phyloP scores from a whole-genome alignment of 2,888 invertebrate genomes.

The Caenorhabditis auriculariae region DNA sequence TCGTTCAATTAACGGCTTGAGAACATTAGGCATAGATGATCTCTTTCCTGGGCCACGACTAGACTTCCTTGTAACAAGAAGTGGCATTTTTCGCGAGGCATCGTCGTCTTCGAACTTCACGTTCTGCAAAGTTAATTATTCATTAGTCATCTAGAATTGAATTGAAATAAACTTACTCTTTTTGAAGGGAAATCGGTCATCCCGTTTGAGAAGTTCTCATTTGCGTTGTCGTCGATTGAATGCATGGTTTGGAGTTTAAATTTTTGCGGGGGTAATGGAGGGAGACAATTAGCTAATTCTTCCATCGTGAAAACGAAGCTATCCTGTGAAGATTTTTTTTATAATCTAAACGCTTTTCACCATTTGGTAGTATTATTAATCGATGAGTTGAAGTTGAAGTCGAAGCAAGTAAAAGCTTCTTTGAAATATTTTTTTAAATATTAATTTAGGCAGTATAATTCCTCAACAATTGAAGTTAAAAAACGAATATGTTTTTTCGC shows the following conservation, averaged over 20 bases:
- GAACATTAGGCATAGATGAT: conserved; percentile 27
- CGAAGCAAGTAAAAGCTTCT: no score
- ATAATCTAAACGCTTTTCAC: background rate
- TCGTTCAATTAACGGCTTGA: conserved; percentile 36
- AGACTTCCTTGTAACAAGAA: conserved; percentile 25
- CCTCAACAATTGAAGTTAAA: no score
- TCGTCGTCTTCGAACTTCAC: conserved; percentile 49
- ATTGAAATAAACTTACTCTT: background rate
- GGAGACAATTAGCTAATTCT: conserved; percentile 45
- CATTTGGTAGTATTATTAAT: no score
- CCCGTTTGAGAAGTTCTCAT: conserved; percentile 1
- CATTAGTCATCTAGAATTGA: background rate
- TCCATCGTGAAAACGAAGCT: conserved; percentile 46
- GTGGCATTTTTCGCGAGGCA: conserved; percentile 30
- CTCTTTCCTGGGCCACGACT: conserved; percentile 38
- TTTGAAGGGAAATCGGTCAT: background rate
- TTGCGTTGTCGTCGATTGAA: conserved; percentile 25
- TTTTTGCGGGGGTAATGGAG: conserved; percentile 30
- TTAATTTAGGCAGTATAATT: no score
- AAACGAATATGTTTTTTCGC: no score
- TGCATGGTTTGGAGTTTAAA: conserved; percentile 22
- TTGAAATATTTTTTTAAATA: no score
- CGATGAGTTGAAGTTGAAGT: no score
- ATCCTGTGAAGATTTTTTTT: no score
- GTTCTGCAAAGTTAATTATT: conserved; percentile 26